Evolutionary conservation across 1,140 invertebrate genomes (phyloP).

Genomic region (Drosophila sproati): DNA sequence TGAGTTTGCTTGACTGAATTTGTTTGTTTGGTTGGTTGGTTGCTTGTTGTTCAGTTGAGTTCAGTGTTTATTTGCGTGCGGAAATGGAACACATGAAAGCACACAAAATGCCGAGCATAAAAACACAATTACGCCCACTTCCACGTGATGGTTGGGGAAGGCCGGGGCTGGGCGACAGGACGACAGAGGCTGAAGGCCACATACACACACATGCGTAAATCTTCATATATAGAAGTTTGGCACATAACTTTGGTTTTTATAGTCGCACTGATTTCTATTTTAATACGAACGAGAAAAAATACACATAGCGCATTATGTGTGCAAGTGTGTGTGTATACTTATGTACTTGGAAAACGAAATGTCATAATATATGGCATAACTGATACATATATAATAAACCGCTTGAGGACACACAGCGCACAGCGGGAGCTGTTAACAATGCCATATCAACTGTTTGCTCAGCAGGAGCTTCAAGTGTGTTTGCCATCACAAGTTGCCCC

Average conservation of each 20-base stretch:
- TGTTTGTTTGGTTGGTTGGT: slow-evolving; percentile 25
- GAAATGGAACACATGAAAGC: slow-evolving; percentile 78
- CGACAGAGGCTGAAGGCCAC: slow-evolving; percentile 10
- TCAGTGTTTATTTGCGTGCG: slow-evolving; percentile 74
- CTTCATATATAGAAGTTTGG: slow-evolving; percentile 38
- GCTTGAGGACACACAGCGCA: slow-evolving; percentile 49
- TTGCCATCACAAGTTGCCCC: background rate
- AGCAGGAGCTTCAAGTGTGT: slow-evolving; percentile 3
- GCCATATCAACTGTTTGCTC: slow-evolving; percentile 65
- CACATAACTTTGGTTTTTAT: slow-evolving; percentile 46
- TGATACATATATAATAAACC: slow-evolving; percentile 77
- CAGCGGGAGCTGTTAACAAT: slow-evolving; percentile 63
- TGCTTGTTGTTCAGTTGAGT: too few species aligned
- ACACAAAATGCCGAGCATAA: slow-evolving; percentile 71
- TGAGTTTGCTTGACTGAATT: slow-evolving; percentile 14
- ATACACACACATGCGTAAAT: slow-evolving; percentile 21
- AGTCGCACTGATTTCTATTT: slow-evolving; percentile 44
- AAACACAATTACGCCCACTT: slow-evolving; percentile 79
- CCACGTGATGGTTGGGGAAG: slow-evolving; percentile 16
- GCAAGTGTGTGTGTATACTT: slow-evolving; percentile 28
- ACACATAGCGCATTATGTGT: background rate
- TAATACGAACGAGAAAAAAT: slow-evolving; percentile 17
- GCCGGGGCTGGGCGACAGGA: background rate
- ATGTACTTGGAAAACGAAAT: slow-evolving; percentile 59
- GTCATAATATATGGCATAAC: slow-evolving; percentile 68